Percentiles rank a stretch among this genome's conserved stretches.
These are phyloP conservation scores for Leptopilina boulardi DNA, from an alignment of 1,140 invertebrate species.

Conservation along the genomic window DNA sequence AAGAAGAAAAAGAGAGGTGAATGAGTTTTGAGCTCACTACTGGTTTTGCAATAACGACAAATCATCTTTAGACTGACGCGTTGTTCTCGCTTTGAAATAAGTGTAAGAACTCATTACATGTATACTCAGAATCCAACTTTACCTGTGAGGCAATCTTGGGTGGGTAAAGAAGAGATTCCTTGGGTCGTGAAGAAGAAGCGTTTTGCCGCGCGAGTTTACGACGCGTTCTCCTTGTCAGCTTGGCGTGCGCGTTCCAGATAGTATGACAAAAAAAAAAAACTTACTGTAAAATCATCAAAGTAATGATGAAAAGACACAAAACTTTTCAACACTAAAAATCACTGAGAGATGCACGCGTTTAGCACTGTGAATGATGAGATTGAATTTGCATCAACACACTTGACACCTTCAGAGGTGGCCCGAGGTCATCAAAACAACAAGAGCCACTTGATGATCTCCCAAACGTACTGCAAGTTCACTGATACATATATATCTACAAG, in stretches of 20 bases:
- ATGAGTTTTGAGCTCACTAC: neutral
- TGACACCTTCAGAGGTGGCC: conserved; percentile 1
- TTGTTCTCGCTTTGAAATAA: neutral
- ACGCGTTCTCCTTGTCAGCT: conserved; percentile 5
- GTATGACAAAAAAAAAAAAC: conserved; percentile 5
- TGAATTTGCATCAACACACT: conserved; percentile 1
- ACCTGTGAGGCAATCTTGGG: conserved; percentile 29
- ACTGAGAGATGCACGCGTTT: conserved; percentile 7
- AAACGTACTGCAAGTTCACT: neutral
- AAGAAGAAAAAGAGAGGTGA: too few relatives aligned
- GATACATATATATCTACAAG: neutral
- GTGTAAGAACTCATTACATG: conserved; percentile 29
- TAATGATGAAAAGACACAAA: neutral
- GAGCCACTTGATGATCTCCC: neutral
- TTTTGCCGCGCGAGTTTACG: conserved; percentile 25
- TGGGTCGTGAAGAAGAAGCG: neutral
- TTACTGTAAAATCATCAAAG: conserved; percentile 12
- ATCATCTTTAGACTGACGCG: neutral
- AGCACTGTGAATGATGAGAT: neutral
- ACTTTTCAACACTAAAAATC: neutral
- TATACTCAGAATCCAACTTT: conserved; percentile 21
- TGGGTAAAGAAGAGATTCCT: conserved; percentile 24
- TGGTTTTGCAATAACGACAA: conserved; percentile 11
- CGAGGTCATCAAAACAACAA: neutral
- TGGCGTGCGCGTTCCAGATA: neutral